These are phyloP conservation scores for Dendronephthya gigantea DNA, from an alignment of 64 coral and sea anemone species.

Conservation along the genomic window DNA sequence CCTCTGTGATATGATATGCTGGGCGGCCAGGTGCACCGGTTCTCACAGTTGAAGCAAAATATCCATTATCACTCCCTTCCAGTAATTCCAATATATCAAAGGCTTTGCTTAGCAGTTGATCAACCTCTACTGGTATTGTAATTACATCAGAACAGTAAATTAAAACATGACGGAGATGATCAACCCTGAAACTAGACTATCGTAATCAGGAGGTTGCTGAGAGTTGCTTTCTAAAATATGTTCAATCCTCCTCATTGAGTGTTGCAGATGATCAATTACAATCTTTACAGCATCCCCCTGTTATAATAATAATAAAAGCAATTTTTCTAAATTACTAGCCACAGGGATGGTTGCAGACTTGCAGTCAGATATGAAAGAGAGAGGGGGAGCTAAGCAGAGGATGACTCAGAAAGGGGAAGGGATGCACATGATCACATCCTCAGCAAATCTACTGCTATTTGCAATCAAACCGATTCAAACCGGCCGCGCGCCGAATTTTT, in stretches of 20 bases:
- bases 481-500: too few relatives aligned
- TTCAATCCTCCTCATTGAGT: neutral
- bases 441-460: too few relatives aligned
- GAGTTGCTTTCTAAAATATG: neutral
- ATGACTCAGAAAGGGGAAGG: too few relatives aligned
- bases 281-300: neutral
- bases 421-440: too few relatives aligned
- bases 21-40: constrained; percentile 21
- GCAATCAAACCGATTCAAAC: too few relatives aligned
- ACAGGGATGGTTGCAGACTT: too few relatives aligned
- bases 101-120: neutral
- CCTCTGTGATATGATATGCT: constrained; percentile 18
- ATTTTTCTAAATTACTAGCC: too few relatives aligned
- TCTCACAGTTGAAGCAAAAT: neutral
- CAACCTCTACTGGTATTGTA: neutral
- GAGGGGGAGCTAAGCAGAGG: too few relatives aligned
- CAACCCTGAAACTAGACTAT: neutral
- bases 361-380: too few relatives aligned
- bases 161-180: neutral
- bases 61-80: neutral
- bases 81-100: neutral
- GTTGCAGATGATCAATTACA: neutral
- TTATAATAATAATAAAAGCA: too few relatives aligned
- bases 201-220: neutral
- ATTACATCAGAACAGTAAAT: neutral